phyloP scores from a whole-genome alignment of 2,888 invertebrate species.

The Amphipoea oculea region DNA sequence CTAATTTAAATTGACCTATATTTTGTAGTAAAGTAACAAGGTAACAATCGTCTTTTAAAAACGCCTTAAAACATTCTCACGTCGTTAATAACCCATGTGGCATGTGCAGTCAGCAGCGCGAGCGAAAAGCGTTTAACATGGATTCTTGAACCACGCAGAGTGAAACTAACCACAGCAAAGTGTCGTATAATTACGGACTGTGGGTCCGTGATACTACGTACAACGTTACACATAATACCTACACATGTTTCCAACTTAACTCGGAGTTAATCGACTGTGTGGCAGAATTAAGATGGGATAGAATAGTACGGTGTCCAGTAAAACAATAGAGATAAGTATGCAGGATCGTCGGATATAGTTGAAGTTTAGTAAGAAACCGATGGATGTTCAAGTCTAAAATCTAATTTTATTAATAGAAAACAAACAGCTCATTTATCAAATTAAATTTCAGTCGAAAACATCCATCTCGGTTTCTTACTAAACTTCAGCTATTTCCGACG shows the following conservation, averaged over 20 bases:
- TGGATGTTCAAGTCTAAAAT: too few species aligned
- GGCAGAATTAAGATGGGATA: neutral
- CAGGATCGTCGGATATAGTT: too few species aligned
- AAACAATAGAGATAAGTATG: too few species aligned
- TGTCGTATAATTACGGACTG: constrained; percentile 63
- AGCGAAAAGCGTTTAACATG: constrained; percentile 59
- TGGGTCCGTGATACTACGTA: constrained; percentile 6
- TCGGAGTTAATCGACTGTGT: constrained; percentile 13
- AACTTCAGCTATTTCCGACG: too few species aligned
- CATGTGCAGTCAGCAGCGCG: constrained; percentile 39
- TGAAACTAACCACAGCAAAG: constrained; percentile 63
- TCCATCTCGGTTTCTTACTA: too few species aligned
- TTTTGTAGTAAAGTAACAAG: neutral
- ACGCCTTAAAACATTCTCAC: constrained; percentile 38
- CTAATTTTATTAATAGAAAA: too few species aligned
- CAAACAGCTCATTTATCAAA: too few species aligned
- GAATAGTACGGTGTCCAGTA: neutral
- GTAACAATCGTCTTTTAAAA: constrained; percentile 5
- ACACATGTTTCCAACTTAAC: constrained; percentile 11
- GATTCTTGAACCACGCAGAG: constrained; percentile 57
- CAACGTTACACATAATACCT: constrained; percentile 12
- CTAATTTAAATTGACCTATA: neutral
- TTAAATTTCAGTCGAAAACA: too few species aligned
- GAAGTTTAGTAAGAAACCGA: too few species aligned
- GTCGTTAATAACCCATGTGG: constrained; percentile 22